Conservation (phyloP, 2,888 invertebrate species). For the Lysandra coridon region DNA sequence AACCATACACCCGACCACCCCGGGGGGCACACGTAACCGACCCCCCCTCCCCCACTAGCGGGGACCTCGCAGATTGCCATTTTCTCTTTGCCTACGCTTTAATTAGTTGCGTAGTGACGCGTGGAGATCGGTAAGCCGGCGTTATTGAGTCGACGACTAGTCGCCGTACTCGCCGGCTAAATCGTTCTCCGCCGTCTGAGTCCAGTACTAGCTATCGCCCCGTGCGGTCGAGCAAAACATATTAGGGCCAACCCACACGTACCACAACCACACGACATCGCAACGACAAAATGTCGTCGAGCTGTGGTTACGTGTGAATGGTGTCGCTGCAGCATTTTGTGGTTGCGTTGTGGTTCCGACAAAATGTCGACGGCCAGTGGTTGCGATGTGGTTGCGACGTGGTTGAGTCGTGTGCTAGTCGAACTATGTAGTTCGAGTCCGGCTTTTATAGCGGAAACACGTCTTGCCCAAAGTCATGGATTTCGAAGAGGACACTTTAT, state of each 20-base stretch:
- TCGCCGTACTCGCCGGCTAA: constrained; percentile 35
- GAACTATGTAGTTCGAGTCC: no score
- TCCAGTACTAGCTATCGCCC: not conserved
- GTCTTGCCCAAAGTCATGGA: no score
- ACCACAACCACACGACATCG: no score
- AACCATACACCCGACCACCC: constrained; percentile 81
- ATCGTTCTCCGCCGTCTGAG: not conserved
- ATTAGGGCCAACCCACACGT: not conserved
- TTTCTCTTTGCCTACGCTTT: constrained; percentile 81
- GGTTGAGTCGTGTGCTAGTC: no score
- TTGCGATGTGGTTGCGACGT: no score
- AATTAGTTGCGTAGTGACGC: constrained; percentile 81
- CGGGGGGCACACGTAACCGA: constrained; percentile 81
- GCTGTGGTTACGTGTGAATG: no score
- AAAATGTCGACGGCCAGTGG: no score
- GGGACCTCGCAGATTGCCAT: constrained; percentile 80
- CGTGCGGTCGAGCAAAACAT: not conserved
- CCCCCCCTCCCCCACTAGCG: constrained; percentile 71
- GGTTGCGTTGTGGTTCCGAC: no score
- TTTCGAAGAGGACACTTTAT: no score
- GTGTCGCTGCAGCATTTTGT: no score
- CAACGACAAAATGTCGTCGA: no score
- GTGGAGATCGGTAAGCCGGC: constrained; percentile 74
- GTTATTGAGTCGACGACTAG: constrained; percentile 65
- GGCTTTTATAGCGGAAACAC: no score